Base-by-base conservation (phyloP, 2,888 invertebrate species). In the Halictus ligatus region DNA sequence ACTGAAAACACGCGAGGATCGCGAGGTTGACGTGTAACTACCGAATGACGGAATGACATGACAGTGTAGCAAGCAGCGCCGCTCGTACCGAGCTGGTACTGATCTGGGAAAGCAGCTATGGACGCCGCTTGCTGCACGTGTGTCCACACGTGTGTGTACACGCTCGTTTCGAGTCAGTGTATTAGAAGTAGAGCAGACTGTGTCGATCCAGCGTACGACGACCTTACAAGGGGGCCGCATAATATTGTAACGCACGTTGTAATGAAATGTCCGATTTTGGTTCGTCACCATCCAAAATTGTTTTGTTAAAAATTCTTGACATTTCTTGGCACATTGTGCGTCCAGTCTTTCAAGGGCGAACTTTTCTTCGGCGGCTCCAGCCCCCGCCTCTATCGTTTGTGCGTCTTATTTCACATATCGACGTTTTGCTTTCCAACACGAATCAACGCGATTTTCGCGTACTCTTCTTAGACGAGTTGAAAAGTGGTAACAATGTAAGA, bases 171-270 rank as follows among this genome's bases (percentile, higher is more conserved):
- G 69, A 40, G 54, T 46, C 25, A 67, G 7, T 80, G 80, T 76
- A 43, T 79, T 69, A 76, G 80, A 87, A 88, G 84, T 88, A 40
- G 87, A 88, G 87, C 87, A 88, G 78, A 80, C 80, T 80, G 69
- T 82, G 88, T 87, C 87, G 83, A 88, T 88, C 67, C 84, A 88
- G 79, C 88, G 88, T 87, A 80, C 88, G 88, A 86, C 88, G 88
- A 88, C 88, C 88, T 88, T 69, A 69, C 69, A 69, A 40, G 21
- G 69, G 40, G 69, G 12, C 69, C 69, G 21, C 21, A 40, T 21
- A 10, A 58, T 58, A n/a, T 58, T 58, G 35, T 35, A 35, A 35
- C 5, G 35, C 35, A 58, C 12, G 58, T 58, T n/a, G 58, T n/a
- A 58, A 58, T 58, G n/a, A 54, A 54, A 54, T n/a, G 21, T 54